phyloP scores from a whole-genome alignment of 2,888 invertebrate genomes.

The Anodontia alba region DNA sequence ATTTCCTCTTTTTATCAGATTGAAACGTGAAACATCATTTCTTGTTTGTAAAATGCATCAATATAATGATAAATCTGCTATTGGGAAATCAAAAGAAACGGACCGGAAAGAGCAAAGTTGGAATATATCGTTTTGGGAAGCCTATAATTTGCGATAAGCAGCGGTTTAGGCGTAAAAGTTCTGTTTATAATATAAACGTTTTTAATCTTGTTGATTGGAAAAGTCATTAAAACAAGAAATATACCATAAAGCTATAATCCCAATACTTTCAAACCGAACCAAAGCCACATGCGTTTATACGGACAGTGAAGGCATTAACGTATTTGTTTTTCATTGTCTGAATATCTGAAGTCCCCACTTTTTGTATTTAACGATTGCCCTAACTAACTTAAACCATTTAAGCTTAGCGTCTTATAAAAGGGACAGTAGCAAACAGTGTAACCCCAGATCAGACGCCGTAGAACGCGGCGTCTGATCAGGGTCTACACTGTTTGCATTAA shows the following conservation, averaged over 20 bases:
- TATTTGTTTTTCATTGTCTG: no score
- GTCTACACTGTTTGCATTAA: no score
- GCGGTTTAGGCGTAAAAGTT: background rate
- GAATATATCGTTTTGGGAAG: conserved; percentile 11
- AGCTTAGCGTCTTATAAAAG: no score
- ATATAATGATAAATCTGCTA: conserved; percentile 2
- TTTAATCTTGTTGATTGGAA: background rate
- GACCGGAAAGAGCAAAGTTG: conserved; percentile 7
- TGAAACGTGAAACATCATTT: conserved; percentile 11
- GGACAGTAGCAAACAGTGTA: no score
- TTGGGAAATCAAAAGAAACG: conserved; percentile 14
- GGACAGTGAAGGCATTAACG: no score
- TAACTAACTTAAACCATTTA: no score
- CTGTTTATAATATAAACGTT: background rate
- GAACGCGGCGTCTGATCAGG: no score
- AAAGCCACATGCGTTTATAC: no score
- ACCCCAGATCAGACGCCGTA: no score
- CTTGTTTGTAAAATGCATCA: conserved; percentile 6
- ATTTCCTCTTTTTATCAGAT: conserved; percentile 8
- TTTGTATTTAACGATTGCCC: no score
- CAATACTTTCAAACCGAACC: no score
- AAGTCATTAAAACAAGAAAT: background rate
- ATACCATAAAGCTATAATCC: background rate
- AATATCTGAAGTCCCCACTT: no score
- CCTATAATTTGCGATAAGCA: conserved; percentile 1